Evolutionary conservation across 1,140 invertebrate genomes (phyloP).

Genomic region (Drosophila gunungcola): DNA sequence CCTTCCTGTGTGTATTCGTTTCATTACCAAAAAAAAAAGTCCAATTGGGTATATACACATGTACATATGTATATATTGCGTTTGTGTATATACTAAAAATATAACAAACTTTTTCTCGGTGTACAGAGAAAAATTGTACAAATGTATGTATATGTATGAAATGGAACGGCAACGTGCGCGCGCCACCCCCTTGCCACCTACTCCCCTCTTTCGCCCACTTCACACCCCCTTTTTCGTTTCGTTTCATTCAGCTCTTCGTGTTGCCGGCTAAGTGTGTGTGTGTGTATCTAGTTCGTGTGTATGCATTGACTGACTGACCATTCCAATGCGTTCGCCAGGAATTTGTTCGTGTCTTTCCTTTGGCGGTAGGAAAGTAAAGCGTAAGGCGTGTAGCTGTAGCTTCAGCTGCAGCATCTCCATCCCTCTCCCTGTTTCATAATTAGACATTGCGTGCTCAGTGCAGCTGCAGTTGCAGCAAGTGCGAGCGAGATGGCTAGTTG

Average conservation of each 20-base stretch:
- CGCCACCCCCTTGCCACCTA: constrained; percentile 9
- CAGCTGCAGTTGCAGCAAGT: constrained; percentile 26
- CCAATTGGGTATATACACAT: constrained; percentile 30
- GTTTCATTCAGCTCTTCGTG: constrained; percentile 49
- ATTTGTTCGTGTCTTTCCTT: constrained; percentile 27
- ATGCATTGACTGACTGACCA: constrained; percentile 35
- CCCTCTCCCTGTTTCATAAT: constrained; percentile 27
- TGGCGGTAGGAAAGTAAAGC: constrained; percentile 8
- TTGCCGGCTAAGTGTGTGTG: constrained; percentile 27
- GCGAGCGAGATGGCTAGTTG: constrained; percentile 36
- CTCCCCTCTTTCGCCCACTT: constrained; percentile 1
- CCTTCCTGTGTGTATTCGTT: constrained; percentile 35
- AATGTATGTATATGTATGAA: constrained; percentile 16
- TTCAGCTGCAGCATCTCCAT: constrained; percentile 9
- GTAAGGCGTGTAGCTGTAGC: neutral
- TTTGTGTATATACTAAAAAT: constrained; percentile 35
- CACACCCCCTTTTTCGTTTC: constrained; percentile 41
- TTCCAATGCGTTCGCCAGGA: constrained; percentile 51
- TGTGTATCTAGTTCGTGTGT: constrained; percentile 30
- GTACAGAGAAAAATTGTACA: constrained; percentile 50
- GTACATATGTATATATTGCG: constrained; percentile 4
- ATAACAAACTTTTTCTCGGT: constrained; percentile 53
- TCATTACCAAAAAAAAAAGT: constrained; percentile 38
- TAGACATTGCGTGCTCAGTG: constrained; percentile 40
- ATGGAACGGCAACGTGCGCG: constrained; percentile 48